These are phyloP conservation scores for Heliconius aoede DNA, from an alignment of 2,888 invertebrate genomes.

Conservation along the genomic window DNA sequence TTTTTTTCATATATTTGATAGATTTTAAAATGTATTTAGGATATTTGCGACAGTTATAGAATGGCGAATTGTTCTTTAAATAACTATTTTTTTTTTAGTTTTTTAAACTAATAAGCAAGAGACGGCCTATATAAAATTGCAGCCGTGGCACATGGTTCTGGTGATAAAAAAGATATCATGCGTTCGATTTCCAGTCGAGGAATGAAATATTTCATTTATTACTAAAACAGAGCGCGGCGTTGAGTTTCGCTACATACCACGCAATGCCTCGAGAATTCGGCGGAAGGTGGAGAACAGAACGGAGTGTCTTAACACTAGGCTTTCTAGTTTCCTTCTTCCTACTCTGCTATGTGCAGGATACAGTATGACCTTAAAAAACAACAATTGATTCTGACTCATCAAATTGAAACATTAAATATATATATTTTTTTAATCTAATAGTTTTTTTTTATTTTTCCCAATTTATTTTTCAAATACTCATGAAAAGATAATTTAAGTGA, in stretches of 20 bases:
- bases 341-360: neutral
- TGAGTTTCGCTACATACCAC: too few species aligned
- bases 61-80: too few species aligned
- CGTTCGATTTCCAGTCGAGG: neutral
- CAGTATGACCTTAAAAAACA: neutral
- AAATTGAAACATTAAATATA: too few species aligned
- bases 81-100: too few species aligned
- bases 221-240: too few species aligned
- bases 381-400: neutral
- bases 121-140: too few species aligned
- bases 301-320: neutral
- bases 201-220: neutral
- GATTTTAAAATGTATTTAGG: too few species aligned
- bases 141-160: neutral
- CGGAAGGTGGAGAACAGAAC: neutral
- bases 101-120: neutral
- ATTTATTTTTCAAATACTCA: neutral
- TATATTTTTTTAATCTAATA: too few species aligned
- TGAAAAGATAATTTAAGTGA: neutral
- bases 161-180: neutral
- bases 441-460: too few species aligned
- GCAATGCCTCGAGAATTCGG: neutral
- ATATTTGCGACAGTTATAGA: too few species aligned
- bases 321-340: neutral
- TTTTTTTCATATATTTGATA: neutral